Base-by-base conservation (phyloP, 2,888 invertebrate genomes). In the Tetragonisca angustula region DNA sequence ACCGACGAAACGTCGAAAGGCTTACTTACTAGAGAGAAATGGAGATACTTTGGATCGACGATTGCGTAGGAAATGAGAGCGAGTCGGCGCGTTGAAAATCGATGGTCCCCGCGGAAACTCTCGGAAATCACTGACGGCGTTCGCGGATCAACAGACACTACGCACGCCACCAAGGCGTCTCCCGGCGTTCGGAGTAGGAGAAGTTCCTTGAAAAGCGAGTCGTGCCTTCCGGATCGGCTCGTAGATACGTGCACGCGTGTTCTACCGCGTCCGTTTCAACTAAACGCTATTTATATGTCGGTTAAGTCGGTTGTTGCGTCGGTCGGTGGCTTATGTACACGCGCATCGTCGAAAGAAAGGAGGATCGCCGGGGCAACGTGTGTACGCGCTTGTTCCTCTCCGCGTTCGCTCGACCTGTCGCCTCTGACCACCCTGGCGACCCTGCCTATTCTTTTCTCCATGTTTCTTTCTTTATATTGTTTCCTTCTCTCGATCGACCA, bases 261-360 rank as follows among this genome's bases (percentile, higher is more conserved):
- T 90, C 90, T 89, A 84, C 88, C 86, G 85, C 87, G 87, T 89
- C 85, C 90, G 90, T 91, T 91, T 89, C 89, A 89, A 90, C 88
- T 90, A 82, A 82, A 82, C 90, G 92, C 92, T 92, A 92, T 92
- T 92, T 92, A 92, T 92, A 92, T 86, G 91, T 89, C 89, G 86
- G 92, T 91, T 90, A 90, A 91, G 88, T 88, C 88, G 86, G 32
- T 32, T 32, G 32, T 89, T 92, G 89, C 77, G 88, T 86, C 83
- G 77, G 4, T 52, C 80, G 88, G 76, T 85, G 81, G 75, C 81
- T 86, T 77, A 79, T 81, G 74, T 81, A 54, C 52, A 81, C 85
- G 78, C 81, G 87, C 86, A 76, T 88, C 87, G 89, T 90, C 89
- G 87, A 87, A 56, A 32, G 32, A 74, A 74, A 86, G 85, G 81